These are phyloP conservation scores for Procapra przewalskii DNA, from an alignment of 2,113 vertebrate species.

Conservation along the genomic window DNA sequence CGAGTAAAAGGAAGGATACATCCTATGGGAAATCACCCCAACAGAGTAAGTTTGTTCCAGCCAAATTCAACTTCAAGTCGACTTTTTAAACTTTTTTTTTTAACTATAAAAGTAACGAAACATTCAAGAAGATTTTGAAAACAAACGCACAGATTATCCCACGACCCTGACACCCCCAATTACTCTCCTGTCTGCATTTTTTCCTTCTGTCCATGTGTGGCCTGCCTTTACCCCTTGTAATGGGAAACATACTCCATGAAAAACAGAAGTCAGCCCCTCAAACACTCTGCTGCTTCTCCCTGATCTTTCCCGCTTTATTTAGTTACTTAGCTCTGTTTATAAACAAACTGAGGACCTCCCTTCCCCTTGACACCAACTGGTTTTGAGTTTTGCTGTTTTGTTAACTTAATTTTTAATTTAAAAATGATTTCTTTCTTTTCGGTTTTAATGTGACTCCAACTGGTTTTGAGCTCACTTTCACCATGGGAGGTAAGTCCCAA, in stretches of 20 bases:
- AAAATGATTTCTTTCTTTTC: background rate
- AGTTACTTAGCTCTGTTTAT: background rate
- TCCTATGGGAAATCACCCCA: background rate
- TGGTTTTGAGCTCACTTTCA: background rate
- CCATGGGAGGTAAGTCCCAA: background rate
- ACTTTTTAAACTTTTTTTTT: background rate
- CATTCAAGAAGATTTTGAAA: slow-evolving; percentile 47
- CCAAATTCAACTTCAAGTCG: background rate
- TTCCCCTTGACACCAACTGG: background rate
- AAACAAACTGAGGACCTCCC: background rate
- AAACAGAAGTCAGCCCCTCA: background rate
- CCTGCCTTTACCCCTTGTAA: background rate
- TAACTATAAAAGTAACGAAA: slow-evolving; percentile 2
- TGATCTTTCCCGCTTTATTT: background rate
- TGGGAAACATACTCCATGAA: slow-evolving; percentile 1
- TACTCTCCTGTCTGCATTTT: slow-evolving; percentile 29
- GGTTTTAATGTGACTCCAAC: background rate
- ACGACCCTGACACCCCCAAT: slow-evolving; percentile 38
- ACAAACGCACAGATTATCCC: slow-evolving; percentile 50
- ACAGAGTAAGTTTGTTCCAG: background rate
- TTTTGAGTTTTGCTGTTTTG: background rate
- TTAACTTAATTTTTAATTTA: background rate
- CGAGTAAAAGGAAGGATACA: background rate
- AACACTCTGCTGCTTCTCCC: background rate
- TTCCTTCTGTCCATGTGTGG: slow-evolving; percentile 50